Percentiles rank a stretch among this genome's conserved stretches.
phyloP scores from a whole-genome alignment of 2,113 vertebrate species.

The Pachypanchax playfairii region DNA sequence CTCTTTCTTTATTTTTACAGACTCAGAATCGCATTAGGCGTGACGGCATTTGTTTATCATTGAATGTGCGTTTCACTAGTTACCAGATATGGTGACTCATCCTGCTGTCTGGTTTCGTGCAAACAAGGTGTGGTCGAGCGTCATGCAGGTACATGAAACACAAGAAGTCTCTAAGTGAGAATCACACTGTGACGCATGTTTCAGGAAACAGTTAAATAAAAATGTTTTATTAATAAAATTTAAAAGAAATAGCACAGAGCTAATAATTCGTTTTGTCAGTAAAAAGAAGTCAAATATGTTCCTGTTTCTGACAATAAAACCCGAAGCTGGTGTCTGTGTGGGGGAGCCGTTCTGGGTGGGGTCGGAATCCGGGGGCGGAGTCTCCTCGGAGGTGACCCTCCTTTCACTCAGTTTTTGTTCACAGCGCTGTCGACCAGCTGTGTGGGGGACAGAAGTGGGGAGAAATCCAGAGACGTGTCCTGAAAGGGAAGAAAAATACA shows the following conservation, averaged over 20 bases:
- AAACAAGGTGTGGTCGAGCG: constrained; percentile 61
- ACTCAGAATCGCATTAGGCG: too few relatives aligned
- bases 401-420: constrained; percentile 60
- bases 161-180: neutral
- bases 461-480: constrained; percentile 6
- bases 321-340: neutral
- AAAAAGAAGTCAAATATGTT: neutral
- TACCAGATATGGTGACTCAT: constrained; percentile 56
- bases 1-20: too few relatives aligned
- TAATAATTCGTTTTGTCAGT: neutral
- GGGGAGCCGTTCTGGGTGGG: constrained; percentile 54
- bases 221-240: neutral
- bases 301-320: neutral
- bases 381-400: constrained; percentile 62
- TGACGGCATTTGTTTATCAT: neutral
- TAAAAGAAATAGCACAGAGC: rapidly evolving
- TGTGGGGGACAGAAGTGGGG: constrained; percentile 4
- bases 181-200: too few relatives aligned
- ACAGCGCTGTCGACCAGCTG: constrained; percentile 39
- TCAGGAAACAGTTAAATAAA: too few relatives aligned
- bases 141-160: constrained; percentile 45
- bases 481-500: neutral
- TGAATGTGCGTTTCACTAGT: neutral
- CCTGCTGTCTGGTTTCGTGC: constrained; percentile 58
- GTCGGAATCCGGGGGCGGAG: constrained; percentile 57